Evolutionary conservation across 2,113 vertebrate genomes (phyloP), one percentile per base, ranked within the genome.

Genomic region (Pachypanchax playfairii): DNA sequence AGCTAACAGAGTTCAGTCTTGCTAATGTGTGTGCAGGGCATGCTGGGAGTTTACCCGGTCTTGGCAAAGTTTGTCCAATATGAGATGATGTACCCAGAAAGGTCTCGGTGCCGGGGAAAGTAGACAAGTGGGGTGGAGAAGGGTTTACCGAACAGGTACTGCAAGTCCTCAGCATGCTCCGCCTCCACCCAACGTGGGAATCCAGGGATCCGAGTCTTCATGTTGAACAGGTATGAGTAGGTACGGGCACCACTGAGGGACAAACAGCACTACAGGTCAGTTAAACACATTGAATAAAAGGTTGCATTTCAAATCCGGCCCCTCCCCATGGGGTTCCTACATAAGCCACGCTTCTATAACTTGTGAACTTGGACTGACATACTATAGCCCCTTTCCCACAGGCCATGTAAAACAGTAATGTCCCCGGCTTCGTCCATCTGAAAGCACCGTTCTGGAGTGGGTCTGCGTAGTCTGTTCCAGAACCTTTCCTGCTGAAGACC

Each of bases 41-140:
- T 66, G 56, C 24, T 58, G 38, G 43, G 38, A 49, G 14, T 54
- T 93, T 89, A 96, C 94, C 94, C 94, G 0, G 87, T 94, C 36
- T 50, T 89, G 76, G 94, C 95, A 25, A 95, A 96, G 79, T 96
- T 96, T 88, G 92, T 95, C 94, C 95, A 96, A 80, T 95, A 96
- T 18, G 94, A 92, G 0, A 95, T 95, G 89, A 95, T 87, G 79
- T 63, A 24, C 8, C 38, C 18, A 1, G 94, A 91, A 50, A 96
- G 82, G 0, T 89, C 91, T 44, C 93, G 76, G 73, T 96, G 91
- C 48, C 90, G 84, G 6, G 91, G 14, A 41, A 67, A 63, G 89
- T 97, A 97, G 64, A 83, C 82, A 42, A 94, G 5, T 0, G 92
- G 89, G 0, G 65, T 92, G 52, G 73, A 4, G 0, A 93, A 94